Conservation (phyloP, 2,888 invertebrate species). For the Theretra japonica region DNA sequence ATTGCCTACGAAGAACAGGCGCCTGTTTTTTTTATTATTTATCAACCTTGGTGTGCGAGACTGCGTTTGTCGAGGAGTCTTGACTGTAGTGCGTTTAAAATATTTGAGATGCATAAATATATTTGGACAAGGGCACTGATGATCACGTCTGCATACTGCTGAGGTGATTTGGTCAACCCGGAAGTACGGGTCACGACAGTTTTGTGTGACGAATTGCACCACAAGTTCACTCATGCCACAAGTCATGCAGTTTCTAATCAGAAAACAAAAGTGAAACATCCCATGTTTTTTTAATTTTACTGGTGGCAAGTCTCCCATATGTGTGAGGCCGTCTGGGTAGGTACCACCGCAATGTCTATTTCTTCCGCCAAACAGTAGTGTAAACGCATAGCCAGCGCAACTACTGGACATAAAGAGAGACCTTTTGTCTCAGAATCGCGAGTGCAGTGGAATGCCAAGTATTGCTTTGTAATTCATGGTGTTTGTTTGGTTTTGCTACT, state of each 20-base stretch:
- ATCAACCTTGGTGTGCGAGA: conserved; percentile 19
- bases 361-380: too few species aligned
- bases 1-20: neutral
- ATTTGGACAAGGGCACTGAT: conserved; percentile 31
- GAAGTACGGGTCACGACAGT: conserved; percentile 7
- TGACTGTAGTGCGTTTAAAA: conserved; percentile 32
- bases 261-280: neutral
- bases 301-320: too few species aligned
- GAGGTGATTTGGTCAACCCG: conserved; percentile 26
- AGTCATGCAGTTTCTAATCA: conserved; percentile 4
- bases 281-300: neutral
- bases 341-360: too few species aligned
- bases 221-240: too few species aligned
- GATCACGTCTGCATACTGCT: conserved; percentile 30
- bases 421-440: too few species aligned
- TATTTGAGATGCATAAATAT: conserved; percentile 33
- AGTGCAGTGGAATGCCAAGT: too few species aligned
- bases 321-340: too few species aligned
- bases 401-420: too few species aligned
- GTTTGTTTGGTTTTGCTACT: too few species aligned
- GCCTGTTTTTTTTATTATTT: neutral
- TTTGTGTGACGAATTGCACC: neutral
- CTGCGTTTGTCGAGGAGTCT: conserved; percentile 28
- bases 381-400: too few species aligned
- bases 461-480: too few species aligned